A percentile compares a stretch with the other conserved stretches of the same genome.
Conservation (phyloP, 2,888 invertebrate genomes). For the Pinctada fucata region DNA sequence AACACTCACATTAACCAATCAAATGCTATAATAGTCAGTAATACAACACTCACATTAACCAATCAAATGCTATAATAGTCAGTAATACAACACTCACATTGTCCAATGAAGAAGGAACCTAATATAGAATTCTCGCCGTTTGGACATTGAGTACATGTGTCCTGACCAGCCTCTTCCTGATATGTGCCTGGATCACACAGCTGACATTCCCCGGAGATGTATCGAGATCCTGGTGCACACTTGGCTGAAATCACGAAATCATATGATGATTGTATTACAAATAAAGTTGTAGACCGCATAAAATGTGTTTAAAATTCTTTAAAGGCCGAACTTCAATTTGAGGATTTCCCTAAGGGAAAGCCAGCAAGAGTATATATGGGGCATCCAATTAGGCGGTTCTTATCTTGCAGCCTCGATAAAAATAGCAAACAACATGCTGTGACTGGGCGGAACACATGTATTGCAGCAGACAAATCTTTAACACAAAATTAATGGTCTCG, state of each 20-base stretch:
- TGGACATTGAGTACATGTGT: constrained; percentile 5
- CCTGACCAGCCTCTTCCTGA: constrained; percentile 3
- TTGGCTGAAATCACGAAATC: not conserved
- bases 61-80: too few species aligned
- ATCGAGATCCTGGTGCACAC: not conserved
- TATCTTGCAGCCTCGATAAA: too few species aligned
- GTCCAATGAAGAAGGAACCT: not conserved
- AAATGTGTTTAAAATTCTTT: too few species aligned
- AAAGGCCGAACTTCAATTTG: too few species aligned
- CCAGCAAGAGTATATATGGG: too few species aligned
- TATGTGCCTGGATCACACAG: constrained; percentile 3
- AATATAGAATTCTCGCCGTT: constrained; percentile 18
- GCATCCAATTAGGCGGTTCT: too few species aligned
- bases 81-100: not conserved
- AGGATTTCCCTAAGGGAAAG: not conserved
- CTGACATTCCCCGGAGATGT: not conserved
- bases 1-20: not conserved
- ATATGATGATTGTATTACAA: too few species aligned
- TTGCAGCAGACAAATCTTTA: too few species aligned
- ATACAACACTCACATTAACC: not conserved
- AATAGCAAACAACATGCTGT: too few species aligned
- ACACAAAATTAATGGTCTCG: too few species aligned
- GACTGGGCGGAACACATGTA: too few species aligned
- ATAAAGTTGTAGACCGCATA: too few species aligned
- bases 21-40: not conserved